Base-by-base conservation (phyloP, 2,888 invertebrate genomes). In the Physocephala rufipes region DNA sequence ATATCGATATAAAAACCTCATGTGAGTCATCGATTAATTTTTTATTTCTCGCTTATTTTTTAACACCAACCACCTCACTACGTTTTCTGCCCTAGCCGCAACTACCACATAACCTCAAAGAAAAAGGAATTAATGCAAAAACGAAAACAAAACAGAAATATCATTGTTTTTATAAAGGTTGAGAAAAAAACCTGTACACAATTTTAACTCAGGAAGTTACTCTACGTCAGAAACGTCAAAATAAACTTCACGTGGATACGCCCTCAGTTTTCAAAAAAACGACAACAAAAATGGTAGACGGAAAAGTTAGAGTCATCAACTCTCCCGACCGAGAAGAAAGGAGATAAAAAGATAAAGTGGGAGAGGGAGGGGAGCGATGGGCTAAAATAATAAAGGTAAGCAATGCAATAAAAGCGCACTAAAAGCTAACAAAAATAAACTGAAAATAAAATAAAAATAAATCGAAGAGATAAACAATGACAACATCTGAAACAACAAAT, bases 131-230 rank as follows among this genome's bases (percentile, higher is more conserved):
- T 7, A 36, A 36, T 9, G 9, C 4, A 36, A 36, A 36, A 7
- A 36, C 4, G 5, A 36, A 36, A 36, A 36, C 36, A 36, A 36
- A 36, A 36, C 4, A 4, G 9, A 36, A 36, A 36, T 36, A 36
- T 36, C 36, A 36, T 36, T 36, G 36, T 36, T 36, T 36, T 36
- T 36, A 36, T 36, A 9, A 36, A 4, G 36, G 36, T 36, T 7
- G 9, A 36, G 36, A 9, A 36, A 36, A 36, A 36, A 36, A 36
- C 36, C 36, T 36, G 36, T 36, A 36, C 36, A 36, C 4, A 36
- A 36, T 36, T 49, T 49, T 49, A 49, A 49, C 49, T 49, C n/a
- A 49, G 49, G 49, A 49, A 49, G 49, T 49, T n/a, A 19, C 16
- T 49, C 12, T 19, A 49, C 49, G 49, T 36, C 36, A 36, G 36